Percentiles rank a stretch among this genome's conserved stretches.
phyloP scores from a whole-genome alignment of 2,797 vertebrate species.

The Acrossocheilus wenchowensis region DNA sequence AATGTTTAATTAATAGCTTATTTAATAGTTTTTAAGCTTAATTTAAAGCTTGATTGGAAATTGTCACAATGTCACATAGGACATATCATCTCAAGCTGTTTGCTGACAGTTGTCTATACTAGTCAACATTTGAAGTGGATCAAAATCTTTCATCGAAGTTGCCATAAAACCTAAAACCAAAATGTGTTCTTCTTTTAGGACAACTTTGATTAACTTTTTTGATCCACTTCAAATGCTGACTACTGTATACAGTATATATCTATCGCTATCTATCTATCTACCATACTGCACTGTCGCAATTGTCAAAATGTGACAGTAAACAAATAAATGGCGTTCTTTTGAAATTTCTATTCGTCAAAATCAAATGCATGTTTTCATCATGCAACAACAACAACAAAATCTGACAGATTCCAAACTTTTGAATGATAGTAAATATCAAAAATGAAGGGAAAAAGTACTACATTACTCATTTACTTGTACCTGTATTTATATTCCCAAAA shows the following conservation, averaged over 20 bases:
- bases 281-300: too few species aligned
- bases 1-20: background rate
- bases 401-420: background rate
- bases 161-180: background rate
- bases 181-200: background rate
- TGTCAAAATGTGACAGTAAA: too few species aligned
- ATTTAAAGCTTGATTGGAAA: background rate
- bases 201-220: too few species aligned
- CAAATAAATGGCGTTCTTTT: too few species aligned
- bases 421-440: background rate
- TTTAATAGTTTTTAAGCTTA: background rate
- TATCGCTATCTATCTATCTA: too few species aligned
- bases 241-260: too few species aligned
- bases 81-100: background rate
- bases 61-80: background rate
- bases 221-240: too few species aligned
- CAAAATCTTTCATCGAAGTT: background rate
- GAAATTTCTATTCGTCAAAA: background rate
- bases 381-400: too few species aligned
- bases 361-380: too few species aligned
- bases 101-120: background rate
- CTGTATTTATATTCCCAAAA: background rate
- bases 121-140: background rate
- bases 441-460: background rate
- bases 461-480: background rate